phyloP scores from a whole-genome alignment of 2,113 vertebrate genomes.

The Stictonetta naevosa region DNA sequence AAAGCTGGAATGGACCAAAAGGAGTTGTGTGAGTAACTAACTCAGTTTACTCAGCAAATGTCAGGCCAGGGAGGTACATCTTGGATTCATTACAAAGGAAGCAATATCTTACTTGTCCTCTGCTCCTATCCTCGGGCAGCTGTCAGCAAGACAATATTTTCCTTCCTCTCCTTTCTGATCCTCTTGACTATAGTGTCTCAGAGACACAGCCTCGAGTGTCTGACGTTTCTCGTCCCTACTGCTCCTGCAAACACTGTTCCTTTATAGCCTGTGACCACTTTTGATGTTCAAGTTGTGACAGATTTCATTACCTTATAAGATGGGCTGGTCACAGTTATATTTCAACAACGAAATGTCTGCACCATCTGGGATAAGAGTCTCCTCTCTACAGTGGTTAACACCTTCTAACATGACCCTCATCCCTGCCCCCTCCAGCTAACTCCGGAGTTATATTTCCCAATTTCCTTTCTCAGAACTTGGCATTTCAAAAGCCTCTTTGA shows the following conservation, averaged over 20 bases:
- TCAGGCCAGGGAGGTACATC: constrained; percentile 44
- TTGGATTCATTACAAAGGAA: constrained; percentile 71
- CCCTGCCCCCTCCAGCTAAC: constrained; percentile 63
- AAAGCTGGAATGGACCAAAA: constrained; percentile 23
- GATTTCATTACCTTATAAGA: constrained; percentile 64
- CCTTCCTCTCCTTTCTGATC: constrained; percentile 65
- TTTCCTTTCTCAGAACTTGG: constrained; percentile 72
- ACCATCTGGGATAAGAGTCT: constrained; percentile 60
- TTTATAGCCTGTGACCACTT: constrained; percentile 64
- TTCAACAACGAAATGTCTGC: constrained; percentile 65
- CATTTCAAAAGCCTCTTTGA: constrained; percentile 74
- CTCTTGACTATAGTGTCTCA: constrained; percentile 6
- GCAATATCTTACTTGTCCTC: constrained; percentile 69
- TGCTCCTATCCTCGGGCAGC: constrained; percentile 37
- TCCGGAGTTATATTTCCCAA: constrained; percentile 72
- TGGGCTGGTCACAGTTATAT: constrained; percentile 32
- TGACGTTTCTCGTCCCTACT: neutral
- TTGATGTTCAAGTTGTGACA: constrained; percentile 63
- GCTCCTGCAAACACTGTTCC: constrained; percentile 8
- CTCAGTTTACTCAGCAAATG: constrained; percentile 32
- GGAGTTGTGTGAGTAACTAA: constrained; percentile 26
- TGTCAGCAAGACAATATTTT: constrained; percentile 70
- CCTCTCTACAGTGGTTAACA: constrained; percentile 69
- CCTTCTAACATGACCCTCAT: constrained; percentile 69
- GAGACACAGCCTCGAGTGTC: constrained; percentile 47